Evolutionary conservation across 1,140 invertebrate genomes (phyloP).

Genomic region (Conus ventricosus): DNA sequence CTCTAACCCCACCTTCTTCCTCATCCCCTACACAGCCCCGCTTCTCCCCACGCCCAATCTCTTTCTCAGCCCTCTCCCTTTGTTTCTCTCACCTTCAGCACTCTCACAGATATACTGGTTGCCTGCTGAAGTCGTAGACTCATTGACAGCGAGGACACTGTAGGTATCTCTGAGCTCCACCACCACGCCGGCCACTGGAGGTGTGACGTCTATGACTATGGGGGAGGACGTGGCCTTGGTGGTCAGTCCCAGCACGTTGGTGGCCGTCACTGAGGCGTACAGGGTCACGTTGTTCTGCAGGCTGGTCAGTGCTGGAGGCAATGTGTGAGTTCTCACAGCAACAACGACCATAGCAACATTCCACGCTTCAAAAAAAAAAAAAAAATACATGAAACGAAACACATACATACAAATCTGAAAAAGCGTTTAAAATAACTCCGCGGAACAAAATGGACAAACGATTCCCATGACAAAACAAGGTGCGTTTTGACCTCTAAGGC

Average conservation of each 20-base stretch:
- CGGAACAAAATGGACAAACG: no score
- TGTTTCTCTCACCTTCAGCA: constrained; percentile 34
- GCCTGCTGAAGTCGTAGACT: constrained; percentile 32
- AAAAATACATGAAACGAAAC: no score
- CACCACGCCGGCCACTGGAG: constrained; percentile 49
- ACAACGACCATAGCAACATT: no score
- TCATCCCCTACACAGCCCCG: no score
- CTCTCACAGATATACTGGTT: constrained; percentile 46
- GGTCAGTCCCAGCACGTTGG: constrained; percentile 50
- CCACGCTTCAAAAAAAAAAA: no score
- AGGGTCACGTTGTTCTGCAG: constrained; percentile 41
- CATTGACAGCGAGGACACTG: constrained; percentile 37
- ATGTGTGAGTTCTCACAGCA: no score
- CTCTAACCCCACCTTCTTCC: no score
- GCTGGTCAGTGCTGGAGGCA: background rate
- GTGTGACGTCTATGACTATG: constrained; percentile 50
- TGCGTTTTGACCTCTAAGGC: no score
- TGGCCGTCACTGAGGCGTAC: constrained; percentile 52
- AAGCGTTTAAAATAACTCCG: no score
- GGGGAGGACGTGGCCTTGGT: constrained; percentile 47
- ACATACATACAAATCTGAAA: no score
- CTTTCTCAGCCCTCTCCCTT: background rate
- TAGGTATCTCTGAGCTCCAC: constrained; percentile 51
- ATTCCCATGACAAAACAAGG: no score
- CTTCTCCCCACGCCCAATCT: background rate